Conservation (phyloP, 2,797 vertebrate genomes). For the Cryptoblepharus egeriae region DNA sequence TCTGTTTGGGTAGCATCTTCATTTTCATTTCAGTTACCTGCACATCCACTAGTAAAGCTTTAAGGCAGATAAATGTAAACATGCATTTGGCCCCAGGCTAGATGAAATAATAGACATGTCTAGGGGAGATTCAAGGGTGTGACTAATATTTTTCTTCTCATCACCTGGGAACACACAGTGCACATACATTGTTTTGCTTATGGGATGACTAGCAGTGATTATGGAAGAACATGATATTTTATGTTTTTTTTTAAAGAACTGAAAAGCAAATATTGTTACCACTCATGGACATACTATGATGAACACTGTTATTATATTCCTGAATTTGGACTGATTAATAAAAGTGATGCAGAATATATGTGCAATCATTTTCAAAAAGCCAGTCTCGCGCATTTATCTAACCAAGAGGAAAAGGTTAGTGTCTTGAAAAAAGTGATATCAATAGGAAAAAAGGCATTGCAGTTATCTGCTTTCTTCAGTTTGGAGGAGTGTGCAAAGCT, state of each 20-base stretch:
- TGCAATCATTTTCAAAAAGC: constrained; percentile 14
- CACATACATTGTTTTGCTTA: neutral
- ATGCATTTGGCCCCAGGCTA: too few relatives aligned
- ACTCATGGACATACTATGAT: constrained; percentile 28
- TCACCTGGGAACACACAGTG: too few relatives aligned
- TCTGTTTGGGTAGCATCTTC: too few relatives aligned
- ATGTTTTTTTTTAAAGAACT: constrained; percentile 20
- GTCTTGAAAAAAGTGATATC: neutral
- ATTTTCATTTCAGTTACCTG: too few relatives aligned
- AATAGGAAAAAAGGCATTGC: neutral
- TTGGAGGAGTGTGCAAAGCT: neutral
- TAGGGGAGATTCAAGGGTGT: too few relatives aligned
- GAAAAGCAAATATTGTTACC: constrained; percentile 34
- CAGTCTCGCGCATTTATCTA: neutral
- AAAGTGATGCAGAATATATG: constrained; percentile 34
- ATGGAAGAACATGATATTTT: neutral
- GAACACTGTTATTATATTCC: constrained; percentile 37
- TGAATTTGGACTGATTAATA: constrained; percentile 29
- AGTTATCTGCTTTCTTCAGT: neutral
- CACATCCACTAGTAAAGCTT: too few relatives aligned
- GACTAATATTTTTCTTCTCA: too few relatives aligned
- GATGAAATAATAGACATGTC: too few relatives aligned
- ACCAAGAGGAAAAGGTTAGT: constrained; percentile 19
- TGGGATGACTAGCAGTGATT: neutral
- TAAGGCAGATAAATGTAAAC: too few relatives aligned